These are phyloP conservation scores for Drosophila seguyi DNA, from an alignment of 1,140 invertebrate species.

Conservation along the genomic window DNA sequence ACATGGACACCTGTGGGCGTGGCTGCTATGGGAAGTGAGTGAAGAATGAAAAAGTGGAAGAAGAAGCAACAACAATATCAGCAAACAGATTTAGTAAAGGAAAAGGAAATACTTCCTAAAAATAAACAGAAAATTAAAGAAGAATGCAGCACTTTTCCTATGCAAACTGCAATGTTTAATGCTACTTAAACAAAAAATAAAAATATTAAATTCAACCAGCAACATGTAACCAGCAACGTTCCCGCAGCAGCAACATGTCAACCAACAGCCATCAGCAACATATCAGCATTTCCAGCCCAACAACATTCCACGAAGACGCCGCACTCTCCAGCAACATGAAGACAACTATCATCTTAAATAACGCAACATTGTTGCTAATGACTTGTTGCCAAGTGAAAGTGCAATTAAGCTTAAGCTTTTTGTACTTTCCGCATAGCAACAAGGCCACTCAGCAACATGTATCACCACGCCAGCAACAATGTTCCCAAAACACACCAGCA, in stretches of 20 bases:
- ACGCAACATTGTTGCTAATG: slow-evolving; percentile 30
- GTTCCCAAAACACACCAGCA: slow-evolving; percentile 19
- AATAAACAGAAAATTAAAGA: background rate
- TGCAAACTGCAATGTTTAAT: background rate
- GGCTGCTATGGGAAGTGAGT: slow-evolving; percentile 58
- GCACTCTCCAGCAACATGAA: slow-evolving; percentile 28
- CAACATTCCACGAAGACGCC: background rate
- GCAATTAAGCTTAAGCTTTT: slow-evolving; percentile 77
- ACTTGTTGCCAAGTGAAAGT: slow-evolving; percentile 54
- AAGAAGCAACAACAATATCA: slow-evolving; percentile 15
- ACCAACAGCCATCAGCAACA: slow-evolving; percentile 14
- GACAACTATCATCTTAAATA: slow-evolving; percentile 9
- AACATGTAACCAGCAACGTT: slow-evolving; percentile 10
- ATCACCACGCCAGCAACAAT: background rate
- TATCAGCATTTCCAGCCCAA: slow-evolving; percentile 5
- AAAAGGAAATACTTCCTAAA: background rate
- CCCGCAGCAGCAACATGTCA: background rate
- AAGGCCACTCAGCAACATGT: slow-evolving; percentile 31
- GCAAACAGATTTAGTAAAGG: slow-evolving; percentile 14
- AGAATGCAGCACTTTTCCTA: background rate
- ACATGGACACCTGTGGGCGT: slow-evolving; percentile 82
- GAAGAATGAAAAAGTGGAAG: slow-evolving; percentile 10
- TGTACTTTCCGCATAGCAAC: slow-evolving; percentile 62
- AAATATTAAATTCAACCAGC: slow-evolving; percentile 3
- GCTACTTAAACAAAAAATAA: background rate